Conservation (phyloP, 2,888 invertebrate genomes). For the Drosophila pseudotalamancana region DNA sequence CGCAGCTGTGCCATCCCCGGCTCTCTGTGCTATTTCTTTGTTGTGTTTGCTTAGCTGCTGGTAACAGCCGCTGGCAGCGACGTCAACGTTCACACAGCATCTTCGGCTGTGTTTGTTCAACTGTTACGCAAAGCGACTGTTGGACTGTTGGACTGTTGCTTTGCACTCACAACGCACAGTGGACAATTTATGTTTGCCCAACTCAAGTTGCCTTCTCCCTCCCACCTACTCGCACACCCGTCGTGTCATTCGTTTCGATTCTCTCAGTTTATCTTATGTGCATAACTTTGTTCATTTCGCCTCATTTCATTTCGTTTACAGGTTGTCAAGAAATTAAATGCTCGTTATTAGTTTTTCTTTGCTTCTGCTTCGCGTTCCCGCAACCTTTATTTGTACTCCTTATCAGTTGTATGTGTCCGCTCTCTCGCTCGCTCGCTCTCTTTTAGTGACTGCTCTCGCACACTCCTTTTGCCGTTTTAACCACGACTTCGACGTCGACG, state of each 20-base stretch:
- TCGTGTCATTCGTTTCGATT: constrained; percentile 33
- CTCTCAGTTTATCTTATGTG: constrained; percentile 45
- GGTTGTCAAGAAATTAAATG: constrained; percentile 67
- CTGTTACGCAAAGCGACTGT: constrained; percentile 45
- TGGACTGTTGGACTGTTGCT: constrained; percentile 50
- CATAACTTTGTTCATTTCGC: constrained; percentile 46
- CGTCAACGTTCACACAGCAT: constrained; percentile 7
- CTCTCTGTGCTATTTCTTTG: constrained; percentile 10
- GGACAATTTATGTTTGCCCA: constrained; percentile 20
- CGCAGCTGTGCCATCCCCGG: constrained; percentile 44
- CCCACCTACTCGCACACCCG: background rate
- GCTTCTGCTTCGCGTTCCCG: constrained; percentile 7
- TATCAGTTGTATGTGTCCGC: constrained; percentile 42
- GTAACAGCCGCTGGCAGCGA: constrained; percentile 19
- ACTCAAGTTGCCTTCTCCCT: constrained; percentile 17
- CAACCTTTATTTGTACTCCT: constrained; percentile 41
- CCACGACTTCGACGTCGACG: constrained; percentile 11
- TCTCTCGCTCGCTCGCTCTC: background rate
- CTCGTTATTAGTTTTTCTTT: constrained; percentile 53
- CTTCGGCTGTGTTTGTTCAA: constrained; percentile 46
- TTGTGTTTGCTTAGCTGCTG: constrained; percentile 29
- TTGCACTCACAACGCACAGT: constrained; percentile 16
- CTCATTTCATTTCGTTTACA: constrained; percentile 52
- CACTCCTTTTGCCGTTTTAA: too few species aligned
- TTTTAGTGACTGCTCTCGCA: background rate